Evolutionary conservation across 2,888 invertebrate species (phyloP).

Genomic region (Cephus sareptanus): DNA sequence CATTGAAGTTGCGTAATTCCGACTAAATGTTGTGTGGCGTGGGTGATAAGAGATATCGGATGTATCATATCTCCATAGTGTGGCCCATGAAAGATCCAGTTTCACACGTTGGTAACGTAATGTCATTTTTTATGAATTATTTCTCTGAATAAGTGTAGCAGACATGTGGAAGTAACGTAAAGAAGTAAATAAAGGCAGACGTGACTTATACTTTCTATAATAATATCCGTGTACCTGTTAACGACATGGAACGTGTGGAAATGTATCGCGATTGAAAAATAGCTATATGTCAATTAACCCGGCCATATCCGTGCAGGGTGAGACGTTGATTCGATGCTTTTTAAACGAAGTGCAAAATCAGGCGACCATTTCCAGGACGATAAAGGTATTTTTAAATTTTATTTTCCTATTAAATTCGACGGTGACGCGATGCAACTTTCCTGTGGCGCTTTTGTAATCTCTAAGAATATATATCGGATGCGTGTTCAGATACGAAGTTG

Average conservation of each 20-base stretch:
- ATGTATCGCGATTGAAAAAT: not conserved
- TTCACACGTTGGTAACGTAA: not conserved
- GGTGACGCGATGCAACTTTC: not conserved
- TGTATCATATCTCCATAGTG: not conserved
- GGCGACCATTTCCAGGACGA: too few species aligned
- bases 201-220: not conserved
- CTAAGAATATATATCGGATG: not conserved
- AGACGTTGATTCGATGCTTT: too few species aligned
- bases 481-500: not conserved
- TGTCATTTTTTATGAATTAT: not conserved
- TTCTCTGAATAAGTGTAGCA: not conserved
- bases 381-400: not conserved
- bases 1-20: not conserved
- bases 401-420: not conserved
- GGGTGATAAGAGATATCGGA: not conserved
- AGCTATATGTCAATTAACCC: not conserved
- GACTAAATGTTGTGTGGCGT: not conserved
- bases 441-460: not conserved
- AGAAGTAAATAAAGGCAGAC: too few species aligned
- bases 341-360: too few species aligned
- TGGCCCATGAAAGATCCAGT: not conserved
- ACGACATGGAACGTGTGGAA: not conserved
- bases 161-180: too few species aligned
- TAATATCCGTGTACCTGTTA: not conserved
- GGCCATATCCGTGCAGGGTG: too few species aligned